phyloP scores from a whole-genome alignment of 2,797 vertebrate species.

The Rhinatrema bivittatum region DNA sequence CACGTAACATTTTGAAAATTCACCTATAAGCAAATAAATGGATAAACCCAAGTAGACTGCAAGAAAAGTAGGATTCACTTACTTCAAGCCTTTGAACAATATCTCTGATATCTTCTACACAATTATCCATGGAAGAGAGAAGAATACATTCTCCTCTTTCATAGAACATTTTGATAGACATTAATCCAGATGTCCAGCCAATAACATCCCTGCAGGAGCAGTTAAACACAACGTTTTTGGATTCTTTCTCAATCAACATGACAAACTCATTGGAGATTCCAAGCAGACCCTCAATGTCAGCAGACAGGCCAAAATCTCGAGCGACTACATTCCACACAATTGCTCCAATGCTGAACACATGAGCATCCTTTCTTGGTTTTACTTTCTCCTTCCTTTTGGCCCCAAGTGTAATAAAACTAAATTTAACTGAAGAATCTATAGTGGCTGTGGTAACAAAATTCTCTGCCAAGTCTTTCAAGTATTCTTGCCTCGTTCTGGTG shows the following conservation, averaged over 20 bases:
- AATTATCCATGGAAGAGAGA: conserved; percentile 79
- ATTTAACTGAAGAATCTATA: conserved; percentile 85
- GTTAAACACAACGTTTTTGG: conserved; percentile 93
- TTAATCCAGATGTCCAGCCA: conserved; percentile 90
- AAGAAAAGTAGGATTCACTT: conserved; percentile 32
- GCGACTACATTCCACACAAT: conserved; percentile 86
- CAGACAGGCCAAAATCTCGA: conserved; percentile 81
- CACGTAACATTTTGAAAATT: no score
- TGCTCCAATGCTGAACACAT: conserved; percentile 81
- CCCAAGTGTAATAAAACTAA: conserved; percentile 94
- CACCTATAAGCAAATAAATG: no score
- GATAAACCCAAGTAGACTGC: no score
- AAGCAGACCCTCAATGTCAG: conserved; percentile 83
- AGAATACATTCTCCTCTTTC: conserved; percentile 92
- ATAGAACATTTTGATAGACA: conserved; percentile 91
- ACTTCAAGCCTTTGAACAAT: conserved; percentile 89
- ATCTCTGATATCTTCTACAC: conserved; percentile 82
- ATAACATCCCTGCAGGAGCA: conserved; percentile 96
- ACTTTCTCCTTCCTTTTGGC: conserved; percentile 92
- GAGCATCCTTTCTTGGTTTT: conserved; percentile 82
- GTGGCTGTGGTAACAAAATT: conserved; percentile 90
- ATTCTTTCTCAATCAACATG: conserved; percentile 86
- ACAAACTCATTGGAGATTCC: conserved; percentile 95
- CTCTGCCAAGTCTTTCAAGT: conserved; percentile 92
- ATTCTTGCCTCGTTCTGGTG: conserved; percentile 90